These are phyloP conservation scores for Perdix hodgsoniae DNA, from an alignment of 2,797 vertebrate species.

Conservation along the genomic window DNA sequence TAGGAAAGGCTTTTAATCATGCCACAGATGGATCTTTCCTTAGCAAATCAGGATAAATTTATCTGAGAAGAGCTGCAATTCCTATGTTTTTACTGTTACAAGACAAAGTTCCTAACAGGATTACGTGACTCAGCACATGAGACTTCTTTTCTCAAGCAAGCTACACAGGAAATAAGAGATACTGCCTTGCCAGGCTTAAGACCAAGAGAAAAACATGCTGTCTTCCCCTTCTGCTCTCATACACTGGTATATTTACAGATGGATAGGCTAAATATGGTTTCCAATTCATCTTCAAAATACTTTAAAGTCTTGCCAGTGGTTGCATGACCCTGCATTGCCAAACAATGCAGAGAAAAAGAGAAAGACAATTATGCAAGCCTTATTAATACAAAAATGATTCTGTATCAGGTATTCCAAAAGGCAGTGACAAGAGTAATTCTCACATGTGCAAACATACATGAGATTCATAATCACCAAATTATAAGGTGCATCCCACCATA, in stretches of 20 bases:
- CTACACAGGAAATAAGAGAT: neutral
- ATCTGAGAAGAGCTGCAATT: neutral
- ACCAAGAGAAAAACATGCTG: fast-evolving
- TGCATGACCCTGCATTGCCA: fast-evolving
- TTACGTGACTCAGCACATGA: neutral
- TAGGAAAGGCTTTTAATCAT: neutral
- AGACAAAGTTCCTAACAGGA: too few species aligned
- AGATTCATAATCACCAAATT: too few species aligned
- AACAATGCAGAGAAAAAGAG: neutral
- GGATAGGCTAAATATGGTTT: neutral
- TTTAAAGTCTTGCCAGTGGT: neutral
- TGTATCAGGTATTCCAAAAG: neutral
- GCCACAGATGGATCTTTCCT: neutral
- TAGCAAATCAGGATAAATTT: neutral
- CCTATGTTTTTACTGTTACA: neutral
- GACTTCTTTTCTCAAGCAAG: neutral
- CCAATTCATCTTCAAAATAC: neutral
- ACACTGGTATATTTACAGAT: neutral
- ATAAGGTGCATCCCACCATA: neutral
- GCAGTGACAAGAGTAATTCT: neutral
- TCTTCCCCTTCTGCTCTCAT: neutral
- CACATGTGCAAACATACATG: neutral
- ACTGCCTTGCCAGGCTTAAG: neutral
- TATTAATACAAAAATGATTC: neutral
- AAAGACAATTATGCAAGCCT: neutral